Conservation (phyloP, 2,797 vertebrate species). For the Chrosomus eos region DNA sequence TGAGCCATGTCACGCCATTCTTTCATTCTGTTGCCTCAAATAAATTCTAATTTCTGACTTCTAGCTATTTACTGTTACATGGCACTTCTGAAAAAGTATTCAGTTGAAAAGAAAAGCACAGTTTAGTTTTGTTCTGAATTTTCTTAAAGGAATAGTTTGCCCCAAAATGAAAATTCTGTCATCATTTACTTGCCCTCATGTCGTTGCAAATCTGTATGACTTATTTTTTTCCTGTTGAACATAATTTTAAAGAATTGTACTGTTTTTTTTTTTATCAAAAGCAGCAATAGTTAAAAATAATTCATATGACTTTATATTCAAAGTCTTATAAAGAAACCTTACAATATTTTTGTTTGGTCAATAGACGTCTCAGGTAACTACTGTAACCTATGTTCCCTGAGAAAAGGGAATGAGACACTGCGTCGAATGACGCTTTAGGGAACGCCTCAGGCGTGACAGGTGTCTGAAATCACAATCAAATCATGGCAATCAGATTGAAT, state of each 20-base stretch:
- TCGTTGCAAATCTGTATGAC: not conserved
- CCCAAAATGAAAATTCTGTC: not conserved
- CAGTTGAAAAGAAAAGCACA: conserved; percentile 3
- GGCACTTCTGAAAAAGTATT: not conserved
- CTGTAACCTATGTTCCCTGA: too few species aligned
- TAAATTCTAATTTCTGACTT: conserved; percentile 37
- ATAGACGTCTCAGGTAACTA: too few species aligned
- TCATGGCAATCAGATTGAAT: too few species aligned
- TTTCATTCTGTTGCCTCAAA: conserved; percentile 48
- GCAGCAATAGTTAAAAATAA: not conserved
- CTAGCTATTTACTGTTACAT: conserved; percentile 4
- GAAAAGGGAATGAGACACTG: too few species aligned
- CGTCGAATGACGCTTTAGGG: too few species aligned
- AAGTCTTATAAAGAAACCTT: not conserved
- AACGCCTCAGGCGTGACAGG: too few species aligned
- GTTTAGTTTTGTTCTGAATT: not conserved
- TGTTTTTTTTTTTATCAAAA: not conserved
- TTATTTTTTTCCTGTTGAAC: not conserved
- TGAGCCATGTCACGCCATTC: conserved; percentile 55
- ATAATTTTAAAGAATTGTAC: not conserved
- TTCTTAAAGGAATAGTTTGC: not conserved
- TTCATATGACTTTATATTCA: not conserved
- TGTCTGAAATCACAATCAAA: too few species aligned
- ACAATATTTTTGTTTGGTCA: not conserved
- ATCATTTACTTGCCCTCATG: not conserved